Base-by-base conservation (phyloP, 1,140 invertebrate genomes). In the Oryzaephilus surinamensis region DNA sequence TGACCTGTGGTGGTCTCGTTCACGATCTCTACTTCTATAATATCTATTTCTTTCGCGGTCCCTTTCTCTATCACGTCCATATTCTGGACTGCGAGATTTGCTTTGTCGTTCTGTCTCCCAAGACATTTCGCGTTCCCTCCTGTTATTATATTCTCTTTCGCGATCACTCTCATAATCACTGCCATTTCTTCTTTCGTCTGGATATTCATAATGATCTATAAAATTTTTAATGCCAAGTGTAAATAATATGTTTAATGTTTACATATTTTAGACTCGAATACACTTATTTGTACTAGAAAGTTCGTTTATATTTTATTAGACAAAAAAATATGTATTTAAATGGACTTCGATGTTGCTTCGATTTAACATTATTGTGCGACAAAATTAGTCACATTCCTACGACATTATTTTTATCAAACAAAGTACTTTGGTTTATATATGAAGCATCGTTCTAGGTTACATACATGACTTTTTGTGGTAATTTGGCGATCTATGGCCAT, bases 131-230 rank as follows among this genome's bases (percentile, higher is more conserved):
- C 45, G 38, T n/a, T n/a, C n/a, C n/a, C n/a, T n/a, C n/a, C n/a
- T n/a, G n/a, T n/a, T n/a, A 6, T 45, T 34, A 24, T 55, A 51
- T 24, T 55, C n/a, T n/a, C n/a, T n/a, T n/a, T n/a, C 54, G 17
- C 49, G 43, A 36, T 55, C 57, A 43, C 55, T 60, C 27, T 52
- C 54, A 28, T 52, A 51, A 24, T 58, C 55, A 27, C 51, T 54
- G 13, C 48, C 52, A 16, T 38, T 36, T 21, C 38, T 37, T 29
- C 50, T 53, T 16, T 50, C 48, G 32, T 55, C 51, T 26, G 36
- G 24, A 29, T 52, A 41, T 16, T 60, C 54, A 41, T 54, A 36
- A 29, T 38, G 35, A 19, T 29, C 35, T 38, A 29, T 18, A 37
- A 38, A 14, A 30, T n/a, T n/a, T n/a, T n/a, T n/a, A n/a, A n/a